A percentile compares a stretch with the other conserved stretches of the same genome.
These are phyloP conservation scores for Drosophila buzzatii DNA, from an alignment of 2,888 invertebrate species.

Conservation along the genomic window DNA sequence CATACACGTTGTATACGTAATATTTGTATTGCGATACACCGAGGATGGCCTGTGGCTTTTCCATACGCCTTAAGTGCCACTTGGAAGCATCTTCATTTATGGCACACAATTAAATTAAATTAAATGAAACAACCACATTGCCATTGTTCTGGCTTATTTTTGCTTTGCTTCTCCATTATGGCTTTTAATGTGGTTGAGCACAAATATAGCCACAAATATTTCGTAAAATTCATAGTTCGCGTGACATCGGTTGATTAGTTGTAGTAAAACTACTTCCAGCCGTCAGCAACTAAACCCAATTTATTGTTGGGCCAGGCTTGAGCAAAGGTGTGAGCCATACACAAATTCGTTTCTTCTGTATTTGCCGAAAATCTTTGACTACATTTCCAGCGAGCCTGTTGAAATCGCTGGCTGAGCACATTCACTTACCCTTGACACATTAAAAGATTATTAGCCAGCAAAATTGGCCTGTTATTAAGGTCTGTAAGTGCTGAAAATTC, in stretches of 20 bases:
- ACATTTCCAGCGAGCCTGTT: conserved; percentile 1
- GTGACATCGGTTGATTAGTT: conserved; percentile 38
- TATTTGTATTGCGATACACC: conserved; percentile 11
- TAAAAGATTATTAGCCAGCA: conserved; percentile 41
- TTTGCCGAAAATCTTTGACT: background rate
- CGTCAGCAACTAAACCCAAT: conserved; percentile 12
- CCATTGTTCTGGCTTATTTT: conserved; percentile 11
- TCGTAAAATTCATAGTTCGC: conserved; percentile 9
- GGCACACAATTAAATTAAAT: conserved; percentile 71
- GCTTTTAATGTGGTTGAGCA: conserved; percentile 5
- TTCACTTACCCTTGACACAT: conserved; percentile 35
- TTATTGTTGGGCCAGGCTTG: background rate
- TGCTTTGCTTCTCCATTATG: background rate
- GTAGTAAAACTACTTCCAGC: conserved; percentile 5
- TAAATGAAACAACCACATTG: conserved; percentile 53
- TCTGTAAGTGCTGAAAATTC: background rate
- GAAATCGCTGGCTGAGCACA: conserved; percentile 23
- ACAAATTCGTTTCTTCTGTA: conserved; percentile 2
- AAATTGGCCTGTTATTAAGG: conserved; percentile 12
- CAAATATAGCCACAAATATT: conserved; percentile 6
- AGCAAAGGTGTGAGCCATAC: background rate
- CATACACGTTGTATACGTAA: conserved; percentile 43
- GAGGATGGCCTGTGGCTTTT: conserved; percentile 26
- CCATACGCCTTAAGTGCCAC: conserved; percentile 44
- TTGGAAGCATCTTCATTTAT: conserved; percentile 65